Evolutionary conservation across 2,888 invertebrate genomes (phyloP), one percentile per base, ranked within the genome.

Genomic region (Exocentrus adspersus): DNA sequence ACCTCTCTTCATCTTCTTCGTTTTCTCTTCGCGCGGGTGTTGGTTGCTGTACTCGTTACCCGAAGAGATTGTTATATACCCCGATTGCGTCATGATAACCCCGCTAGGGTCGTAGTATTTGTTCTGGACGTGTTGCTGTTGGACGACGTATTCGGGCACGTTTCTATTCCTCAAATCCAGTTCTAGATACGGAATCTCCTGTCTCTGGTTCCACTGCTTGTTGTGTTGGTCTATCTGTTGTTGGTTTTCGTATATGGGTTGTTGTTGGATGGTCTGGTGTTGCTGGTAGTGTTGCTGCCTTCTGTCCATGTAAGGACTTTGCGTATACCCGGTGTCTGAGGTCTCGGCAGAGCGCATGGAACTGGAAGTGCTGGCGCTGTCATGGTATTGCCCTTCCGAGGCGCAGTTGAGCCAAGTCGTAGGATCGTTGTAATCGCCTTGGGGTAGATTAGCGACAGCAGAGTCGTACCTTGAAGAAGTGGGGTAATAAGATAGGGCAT

Each of bases 401-500:
- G 73, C 69, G 65, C 74, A 75, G 64, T 85, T 86, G 24, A 76
- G 48, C 89, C 89, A 89, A 12, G 87, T 85, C 21, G 85, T 80
- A 67, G 87, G 86, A 73, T 89, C 89, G 77, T 80, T 82, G 41
- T 84, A 83, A 64, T 89, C 87, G 48, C 86, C 84, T 46, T 82
- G 80, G 16, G 87, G 86, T 52, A 87, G 79, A 78, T 85, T 84
- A 70, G 86, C 85, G 28, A 85, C 83, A 28, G 85, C 83, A 2
- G 77, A 72, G 52, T 88, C 88, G 71, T 88, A 88, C 68, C 88
- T 82, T 53, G 85, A 87, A 30, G 89, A 90, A 1, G 90, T 91
- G 1, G 93, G 93, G 80, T 94, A 94, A 74, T 92, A 94, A 0
- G 91, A 91, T 5, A 94, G 83, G 10, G 92, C 92, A 79, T 94